Conservation (phyloP, 1,140 invertebrate genomes). For the Archegozetes longisetosus region DNA sequence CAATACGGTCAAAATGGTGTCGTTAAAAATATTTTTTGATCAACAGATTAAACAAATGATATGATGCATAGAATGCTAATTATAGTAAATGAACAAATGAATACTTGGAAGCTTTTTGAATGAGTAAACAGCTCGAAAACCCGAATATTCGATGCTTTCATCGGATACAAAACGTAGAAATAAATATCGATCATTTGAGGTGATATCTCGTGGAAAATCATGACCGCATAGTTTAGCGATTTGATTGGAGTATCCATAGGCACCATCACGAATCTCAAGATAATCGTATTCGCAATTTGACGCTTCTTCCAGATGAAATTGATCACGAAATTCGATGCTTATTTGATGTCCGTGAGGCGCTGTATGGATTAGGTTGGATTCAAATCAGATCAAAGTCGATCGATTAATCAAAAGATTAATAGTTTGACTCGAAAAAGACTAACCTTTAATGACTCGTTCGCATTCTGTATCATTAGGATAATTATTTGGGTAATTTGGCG, state of each 20-base stretch:
- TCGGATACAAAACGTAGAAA: slow-evolving; percentile 73
- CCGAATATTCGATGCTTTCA: slow-evolving; percentile 59
- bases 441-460: slow-evolving; percentile 48
- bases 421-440: slow-evolving; percentile 22
- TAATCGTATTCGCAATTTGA: slow-evolving; percentile 61
- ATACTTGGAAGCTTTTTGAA: slow-evolving; percentile 35
- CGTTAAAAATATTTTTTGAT: too few species aligned
- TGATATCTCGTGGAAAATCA: slow-evolving; percentile 55
- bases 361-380: slow-evolving; percentile 30
- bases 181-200: slow-evolving; percentile 52
- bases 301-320: slow-evolving; percentile 56
- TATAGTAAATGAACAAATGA: too few species aligned
- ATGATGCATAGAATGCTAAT: too few species aligned
- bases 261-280: slow-evolving; percentile 58
- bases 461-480: slow-evolving; percentile 56
- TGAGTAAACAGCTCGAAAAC: slow-evolving; percentile 60
- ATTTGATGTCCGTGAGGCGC: slow-evolving; percentile 53
- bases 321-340: slow-evolving; percentile 61
- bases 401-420: too few species aligned
- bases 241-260: slow-evolving; percentile 60
- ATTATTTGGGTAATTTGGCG: slow-evolving; percentile 47
- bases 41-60: too few species aligned
- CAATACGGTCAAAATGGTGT: too few species aligned
- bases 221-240: slow-evolving; percentile 53
- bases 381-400: not conserved